These are phyloP conservation scores for Hystrix cristata DNA, from an alignment of 2,113 vertebrate species.

Conservation along the genomic window DNA sequence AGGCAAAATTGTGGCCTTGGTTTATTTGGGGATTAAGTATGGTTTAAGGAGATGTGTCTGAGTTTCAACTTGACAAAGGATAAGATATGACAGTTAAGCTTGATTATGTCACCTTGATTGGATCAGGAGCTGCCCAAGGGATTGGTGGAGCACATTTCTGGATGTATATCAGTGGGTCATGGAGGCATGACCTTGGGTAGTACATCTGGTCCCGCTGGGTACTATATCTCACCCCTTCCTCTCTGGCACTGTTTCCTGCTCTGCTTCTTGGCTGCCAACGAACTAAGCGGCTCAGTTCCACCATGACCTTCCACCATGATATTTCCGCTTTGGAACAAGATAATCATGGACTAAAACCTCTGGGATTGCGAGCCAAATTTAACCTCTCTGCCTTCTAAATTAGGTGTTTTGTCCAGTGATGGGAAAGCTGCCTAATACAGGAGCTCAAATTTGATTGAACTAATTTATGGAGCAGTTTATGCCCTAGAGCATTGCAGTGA, in stretches of 20 bases:
- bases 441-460: not conserved
- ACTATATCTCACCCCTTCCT: not conserved
- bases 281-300: not conserved
- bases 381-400: not conserved
- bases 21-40: not conserved
- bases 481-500: not conserved
- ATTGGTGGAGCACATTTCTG: not conserved
- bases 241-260: not conserved
- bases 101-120: not conserved
- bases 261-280: not conserved
- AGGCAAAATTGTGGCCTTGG: not conserved
- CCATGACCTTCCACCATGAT: not conserved
- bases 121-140: not conserved
- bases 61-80: not conserved
- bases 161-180: not conserved
- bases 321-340: not conserved
- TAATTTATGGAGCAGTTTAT: not conserved
- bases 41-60: not conserved
- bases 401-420: not conserved
- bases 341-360: not conserved
- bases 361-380: not conserved
- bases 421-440: not conserved
- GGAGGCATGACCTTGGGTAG: not conserved
- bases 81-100: not conserved
- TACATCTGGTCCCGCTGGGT: not conserved